These are phyloP conservation scores for Eustalomyia histrio DNA, from an alignment of 2,888 invertebrate genomes.

Conservation along the genomic window DNA sequence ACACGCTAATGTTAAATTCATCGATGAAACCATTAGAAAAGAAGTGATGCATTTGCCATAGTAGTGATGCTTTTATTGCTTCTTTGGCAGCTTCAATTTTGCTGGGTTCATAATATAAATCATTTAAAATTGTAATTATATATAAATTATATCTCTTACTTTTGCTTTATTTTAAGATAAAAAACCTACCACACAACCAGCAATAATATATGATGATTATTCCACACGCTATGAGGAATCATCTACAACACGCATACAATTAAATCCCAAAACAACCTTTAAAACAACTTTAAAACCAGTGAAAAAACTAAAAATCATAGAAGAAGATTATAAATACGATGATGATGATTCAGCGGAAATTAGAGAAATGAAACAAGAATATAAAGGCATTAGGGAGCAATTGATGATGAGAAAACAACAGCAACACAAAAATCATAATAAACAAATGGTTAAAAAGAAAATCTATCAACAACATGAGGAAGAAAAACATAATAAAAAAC, in stretches of 20 bases:
- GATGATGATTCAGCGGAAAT: slow-evolving; percentile 47
- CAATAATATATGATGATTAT: slow-evolving; percentile 68
- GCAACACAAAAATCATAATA: slow-evolving; percentile 46
- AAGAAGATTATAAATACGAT: slow-evolving; percentile 59
- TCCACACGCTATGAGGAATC: slow-evolving; percentile 73
- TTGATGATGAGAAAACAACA: slow-evolving; percentile 6
- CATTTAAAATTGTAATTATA: too few relatives aligned
- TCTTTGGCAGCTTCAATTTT: too few relatives aligned
- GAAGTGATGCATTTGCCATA: too few relatives aligned
- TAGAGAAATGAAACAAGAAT: slow-evolving; percentile 54
- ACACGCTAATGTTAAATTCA: too few relatives aligned
- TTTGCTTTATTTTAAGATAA: slow-evolving; percentile 68
- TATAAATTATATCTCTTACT: too few relatives aligned
- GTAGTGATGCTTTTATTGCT: too few relatives aligned
- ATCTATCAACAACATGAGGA: slow-evolving; percentile 48
- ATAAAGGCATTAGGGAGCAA: slow-evolving; percentile 31
- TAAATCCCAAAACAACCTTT: slow-evolving; percentile 71
- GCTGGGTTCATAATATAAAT: too few relatives aligned
- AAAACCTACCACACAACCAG: slow-evolving; percentile 65
- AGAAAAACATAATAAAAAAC: slow-evolving; percentile 60
- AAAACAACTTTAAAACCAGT: slow-evolving; percentile 58
- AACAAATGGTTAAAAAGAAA: slow-evolving; percentile 60
- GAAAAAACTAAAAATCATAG: slow-evolving; percentile 55
- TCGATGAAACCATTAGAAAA: too few relatives aligned
- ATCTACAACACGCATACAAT: slow-evolving; percentile 71